Conservation (phyloP, 1,140 invertebrate genomes). For the Tetramorium simillimum region DNA sequence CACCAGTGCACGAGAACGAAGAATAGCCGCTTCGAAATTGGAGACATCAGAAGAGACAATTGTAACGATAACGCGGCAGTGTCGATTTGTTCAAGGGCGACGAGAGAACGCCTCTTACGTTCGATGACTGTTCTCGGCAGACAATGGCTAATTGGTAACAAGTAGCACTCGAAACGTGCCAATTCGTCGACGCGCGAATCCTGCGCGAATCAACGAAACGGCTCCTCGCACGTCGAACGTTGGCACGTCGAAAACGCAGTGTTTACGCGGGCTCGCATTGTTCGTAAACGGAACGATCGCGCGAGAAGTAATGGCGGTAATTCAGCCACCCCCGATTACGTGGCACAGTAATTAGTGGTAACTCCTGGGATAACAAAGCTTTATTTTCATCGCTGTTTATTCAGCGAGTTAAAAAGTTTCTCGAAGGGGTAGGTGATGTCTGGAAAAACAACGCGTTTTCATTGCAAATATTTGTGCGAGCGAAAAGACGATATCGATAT, state of each 20-base stretch:
- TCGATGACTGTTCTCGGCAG: constrained; percentile 7
- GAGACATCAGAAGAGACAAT: neutral
- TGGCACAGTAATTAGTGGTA: constrained; percentile 16
- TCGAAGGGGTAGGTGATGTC: neutral
- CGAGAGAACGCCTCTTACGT: constrained; percentile 36
- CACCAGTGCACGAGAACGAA: neutral
- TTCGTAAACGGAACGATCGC: constrained; percentile 40
- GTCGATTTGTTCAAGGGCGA: constrained; percentile 20
- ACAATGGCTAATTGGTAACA: constrained; percentile 46
- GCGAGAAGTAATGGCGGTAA: constrained; percentile 12
- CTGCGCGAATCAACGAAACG: neutral
- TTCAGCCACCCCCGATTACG: neutral
- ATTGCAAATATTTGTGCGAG: neutral
- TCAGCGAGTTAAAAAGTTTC: neutral
- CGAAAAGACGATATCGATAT: neutral
- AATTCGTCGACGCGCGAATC: neutral
- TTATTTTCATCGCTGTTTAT: neutral
- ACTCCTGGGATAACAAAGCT: neutral
- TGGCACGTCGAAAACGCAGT: neutral
- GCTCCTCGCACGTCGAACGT: neutral
- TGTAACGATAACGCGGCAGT: constrained; percentile 3
- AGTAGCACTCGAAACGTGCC: constrained; percentile 41
- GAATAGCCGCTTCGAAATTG: constrained; percentile 14
- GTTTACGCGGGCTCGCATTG: constrained; percentile 36
- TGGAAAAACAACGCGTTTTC: neutral